phyloP scores from a whole-genome alignment of 1,140 invertebrate genomes.

The Nylanderia fulva region DNA sequence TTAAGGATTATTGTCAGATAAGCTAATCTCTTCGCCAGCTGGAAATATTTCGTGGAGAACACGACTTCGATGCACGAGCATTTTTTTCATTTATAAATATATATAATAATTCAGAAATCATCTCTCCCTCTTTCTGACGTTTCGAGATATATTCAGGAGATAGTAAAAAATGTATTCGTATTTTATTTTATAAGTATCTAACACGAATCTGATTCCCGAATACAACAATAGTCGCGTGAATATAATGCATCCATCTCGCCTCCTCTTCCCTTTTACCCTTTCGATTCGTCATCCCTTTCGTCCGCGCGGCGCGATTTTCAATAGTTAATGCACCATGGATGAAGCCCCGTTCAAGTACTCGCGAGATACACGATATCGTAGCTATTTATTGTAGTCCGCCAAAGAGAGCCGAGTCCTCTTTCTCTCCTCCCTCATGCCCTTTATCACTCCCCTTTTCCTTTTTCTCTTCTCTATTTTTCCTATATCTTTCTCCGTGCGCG shows the following conservation, averaged over 20 bases:
- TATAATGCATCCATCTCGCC: slow-evolving; percentile 22
- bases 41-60: slow-evolving; percentile 3
- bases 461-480: slow-evolving; percentile 2
- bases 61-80: neutral
- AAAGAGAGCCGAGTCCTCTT: slow-evolving; percentile 66
- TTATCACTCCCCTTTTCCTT: slow-evolving; percentile 33
- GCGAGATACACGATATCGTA: slow-evolving; percentile 81
- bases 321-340: slow-evolving; percentile 81
- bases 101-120: neutral
- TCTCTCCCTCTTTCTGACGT: no score
- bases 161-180: neutral
- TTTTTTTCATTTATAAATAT: slow-evolving; percentile 12
- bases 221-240: slow-evolving; percentile 69
- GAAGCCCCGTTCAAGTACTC: slow-evolving; percentile 82
- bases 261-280: slow-evolving; percentile 34
- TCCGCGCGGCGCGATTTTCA: slow-evolving; percentile 75
- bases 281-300: slow-evolving; percentile 37
- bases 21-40: slow-evolving; percentile 16
- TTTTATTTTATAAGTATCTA: slow-evolving; percentile 1
- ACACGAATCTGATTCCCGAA: neutral
- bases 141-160: no score
- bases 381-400: slow-evolving; percentile 83
- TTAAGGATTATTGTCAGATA: slow-evolving; percentile 47
- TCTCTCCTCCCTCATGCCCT: slow-evolving; percentile 33
- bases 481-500: slow-evolving; percentile 1